Percentiles rank a stretch among this genome's conserved stretches.
Evolutionary conservation across 2,797 vertebrate genomes (phyloP).

Genomic region (Xenops minutus): DNA sequence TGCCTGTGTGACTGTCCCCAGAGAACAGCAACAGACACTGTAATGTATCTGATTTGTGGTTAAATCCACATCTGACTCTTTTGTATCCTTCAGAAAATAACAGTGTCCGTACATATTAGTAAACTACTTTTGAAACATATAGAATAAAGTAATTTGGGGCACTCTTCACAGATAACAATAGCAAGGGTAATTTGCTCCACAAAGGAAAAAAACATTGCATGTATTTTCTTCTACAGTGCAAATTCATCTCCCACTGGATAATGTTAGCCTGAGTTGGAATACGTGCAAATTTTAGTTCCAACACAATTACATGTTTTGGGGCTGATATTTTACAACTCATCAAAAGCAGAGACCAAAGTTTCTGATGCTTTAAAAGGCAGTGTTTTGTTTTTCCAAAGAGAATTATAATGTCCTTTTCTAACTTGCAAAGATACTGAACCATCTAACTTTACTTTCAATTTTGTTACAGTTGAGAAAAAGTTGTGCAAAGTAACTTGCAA

Average conservation of each 20-base stretch:
- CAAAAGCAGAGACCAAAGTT: background rate
- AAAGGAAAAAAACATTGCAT: background rate
- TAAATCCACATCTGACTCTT: background rate
- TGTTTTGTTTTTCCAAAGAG: background rate
- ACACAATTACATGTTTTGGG: conserved; percentile 42
- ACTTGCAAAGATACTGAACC: background rate
- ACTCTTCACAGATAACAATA: background rate
- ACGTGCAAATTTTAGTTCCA: conserved; percentile 23
- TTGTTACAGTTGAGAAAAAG: background rate
- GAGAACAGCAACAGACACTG: background rate
- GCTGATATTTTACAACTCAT: conserved; percentile 5
- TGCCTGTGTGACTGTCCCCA: background rate
- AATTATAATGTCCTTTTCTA: background rate
- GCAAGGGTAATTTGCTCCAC: background rate
- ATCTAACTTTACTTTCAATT: background rate
- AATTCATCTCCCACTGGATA: conserved; percentile 17
- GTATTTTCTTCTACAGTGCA: background rate
- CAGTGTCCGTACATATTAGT: background rate
- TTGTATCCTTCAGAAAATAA: background rate
- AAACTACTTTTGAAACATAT: background rate
- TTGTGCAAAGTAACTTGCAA: background rate
- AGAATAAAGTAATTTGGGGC: background rate
- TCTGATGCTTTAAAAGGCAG: conserved; percentile 5
- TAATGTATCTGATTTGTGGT: background rate
- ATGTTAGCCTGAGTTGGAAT: background rate